Evolutionary conservation across 2,113 vertebrate species (phyloP).

Genomic region (Numenius arquata): DNA sequence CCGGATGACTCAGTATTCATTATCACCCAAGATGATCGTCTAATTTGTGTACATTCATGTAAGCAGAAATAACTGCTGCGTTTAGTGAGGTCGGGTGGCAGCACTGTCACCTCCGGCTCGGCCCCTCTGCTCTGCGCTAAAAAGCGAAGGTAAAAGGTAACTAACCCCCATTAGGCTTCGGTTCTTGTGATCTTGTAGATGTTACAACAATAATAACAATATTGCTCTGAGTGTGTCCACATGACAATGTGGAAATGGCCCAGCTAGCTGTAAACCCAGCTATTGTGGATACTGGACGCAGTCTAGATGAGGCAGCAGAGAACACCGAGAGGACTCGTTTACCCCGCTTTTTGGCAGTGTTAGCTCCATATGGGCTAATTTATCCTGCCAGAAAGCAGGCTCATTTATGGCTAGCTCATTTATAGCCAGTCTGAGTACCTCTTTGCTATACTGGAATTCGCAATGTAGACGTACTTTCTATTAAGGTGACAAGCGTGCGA

Average conservation of each 20-base stretch:
- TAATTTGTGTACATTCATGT: not conserved
- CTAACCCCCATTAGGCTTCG: not conserved
- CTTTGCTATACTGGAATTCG: not conserved
- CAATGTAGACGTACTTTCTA: not conserved
- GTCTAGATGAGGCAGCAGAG: slow-evolving; percentile 14
- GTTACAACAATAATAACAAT: not conserved
- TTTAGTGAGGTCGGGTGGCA: not conserved
- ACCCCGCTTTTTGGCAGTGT: slow-evolving; percentile 15
- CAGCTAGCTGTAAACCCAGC: not conserved
- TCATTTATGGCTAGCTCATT: slow-evolving; percentile 21
- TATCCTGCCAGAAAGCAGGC: not conserved
- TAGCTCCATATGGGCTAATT: slow-evolving; percentile 7
- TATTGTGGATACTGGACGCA: not conserved
- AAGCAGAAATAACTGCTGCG: not conserved
- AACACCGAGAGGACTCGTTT: slow-evolving; percentile 3
- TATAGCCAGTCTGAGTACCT: slow-evolving; percentile 3
- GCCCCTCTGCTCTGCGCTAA: not conserved
- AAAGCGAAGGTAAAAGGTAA: not conserved
- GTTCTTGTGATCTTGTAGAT: not conserved
- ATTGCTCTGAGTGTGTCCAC: not conserved
- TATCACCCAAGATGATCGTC: not conserved
- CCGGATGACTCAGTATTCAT: not conserved
- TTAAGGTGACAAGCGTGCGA: not conserved
- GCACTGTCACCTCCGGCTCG: not conserved
- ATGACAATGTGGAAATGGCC: not conserved